Percentiles rank a stretch among this genome's conserved stretches.
phyloP scores from a whole-genome alignment of 1,140 invertebrate species.

The Brachionus rotundiformis region DNA sequence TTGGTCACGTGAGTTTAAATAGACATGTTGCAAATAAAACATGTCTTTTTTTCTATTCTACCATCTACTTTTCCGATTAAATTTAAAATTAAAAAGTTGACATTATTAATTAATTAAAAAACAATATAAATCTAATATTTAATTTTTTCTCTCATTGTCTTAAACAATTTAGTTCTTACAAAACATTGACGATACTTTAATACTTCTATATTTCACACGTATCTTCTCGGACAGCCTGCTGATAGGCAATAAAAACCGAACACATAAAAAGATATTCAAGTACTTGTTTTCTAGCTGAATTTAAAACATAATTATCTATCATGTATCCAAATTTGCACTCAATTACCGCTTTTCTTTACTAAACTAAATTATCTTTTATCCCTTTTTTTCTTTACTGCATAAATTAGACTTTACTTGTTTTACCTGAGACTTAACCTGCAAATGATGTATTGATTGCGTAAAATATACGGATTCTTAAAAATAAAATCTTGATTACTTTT shows the following conservation, averaged over 20 bases:
- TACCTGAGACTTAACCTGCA: background rate
- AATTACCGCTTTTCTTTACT: conserved; percentile 23
- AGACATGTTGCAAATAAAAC: too few relatives aligned
- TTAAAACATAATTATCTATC: conserved; percentile 36
- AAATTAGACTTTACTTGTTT: background rate
- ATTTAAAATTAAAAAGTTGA: too few relatives aligned
- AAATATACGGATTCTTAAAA: background rate
- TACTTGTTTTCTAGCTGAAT: background rate
- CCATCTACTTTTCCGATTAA: too few relatives aligned
- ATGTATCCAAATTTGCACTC: conserved; percentile 20
- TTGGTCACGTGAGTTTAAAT: too few relatives aligned
- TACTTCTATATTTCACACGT: background rate
- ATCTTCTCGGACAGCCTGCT: background rate
- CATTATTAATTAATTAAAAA: too few relatives aligned
- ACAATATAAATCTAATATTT: too few relatives aligned
- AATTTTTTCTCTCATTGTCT: background rate
- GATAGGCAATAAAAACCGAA: background rate
- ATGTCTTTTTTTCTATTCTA: too few relatives aligned
- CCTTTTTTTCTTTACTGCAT: background rate
- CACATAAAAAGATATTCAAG: conserved; percentile 11
- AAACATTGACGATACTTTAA: background rate
- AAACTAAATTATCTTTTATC: background rate
- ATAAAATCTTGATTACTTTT: background rate
- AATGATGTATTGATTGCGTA: background rate
- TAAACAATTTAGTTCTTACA: background rate